A percentile compares a stretch with the other conserved stretches of the same genome.
phyloP scores from a whole-genome alignment of 2,888 invertebrate species.

The Carcina quercana region DNA sequence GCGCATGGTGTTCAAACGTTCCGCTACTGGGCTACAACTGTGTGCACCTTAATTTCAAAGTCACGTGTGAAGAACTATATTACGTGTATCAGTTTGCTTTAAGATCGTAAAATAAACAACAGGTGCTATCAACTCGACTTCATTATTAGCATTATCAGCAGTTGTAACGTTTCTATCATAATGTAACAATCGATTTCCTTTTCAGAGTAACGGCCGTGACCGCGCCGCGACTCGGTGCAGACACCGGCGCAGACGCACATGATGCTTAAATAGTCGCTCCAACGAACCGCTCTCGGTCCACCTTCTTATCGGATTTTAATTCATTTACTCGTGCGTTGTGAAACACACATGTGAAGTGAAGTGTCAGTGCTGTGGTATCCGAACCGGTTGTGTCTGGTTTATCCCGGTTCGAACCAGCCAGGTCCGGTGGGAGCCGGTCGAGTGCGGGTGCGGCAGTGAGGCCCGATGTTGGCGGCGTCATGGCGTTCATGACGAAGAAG shows the following conservation, averaged over 20 bases:
- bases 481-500: constrained; percentile 98
- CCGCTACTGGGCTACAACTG: too few species aligned
- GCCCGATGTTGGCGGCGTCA: constrained; percentile 70
- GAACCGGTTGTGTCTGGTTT: background rate
- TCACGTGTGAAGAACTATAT: too few species aligned
- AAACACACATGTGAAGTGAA: constrained; percentile 49
- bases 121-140: too few species aligned
- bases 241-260: constrained; percentile 25
- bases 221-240: constrained; percentile 12
- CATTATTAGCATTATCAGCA: too few species aligned
- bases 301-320: constrained; percentile 13
- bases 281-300: constrained; percentile 21
- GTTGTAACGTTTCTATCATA: too few species aligned
- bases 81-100: too few species aligned
- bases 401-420: constrained; percentile 2
- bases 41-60: too few species aligned
- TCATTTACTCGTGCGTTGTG: constrained; percentile 38
- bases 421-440: constrained; percentile 18
- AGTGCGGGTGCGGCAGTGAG: constrained; percentile 9
- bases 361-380: constrained; percentile 24
- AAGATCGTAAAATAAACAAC: too few species aligned
- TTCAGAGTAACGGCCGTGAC: constrained; percentile 48
- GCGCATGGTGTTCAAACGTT: too few species aligned
- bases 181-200: constrained; percentile 30
- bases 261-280: constrained; percentile 33